These are phyloP conservation scores for Mechanitis mazaeus DNA, from an alignment of 2,888 invertebrate species.

Conservation along the genomic window DNA sequence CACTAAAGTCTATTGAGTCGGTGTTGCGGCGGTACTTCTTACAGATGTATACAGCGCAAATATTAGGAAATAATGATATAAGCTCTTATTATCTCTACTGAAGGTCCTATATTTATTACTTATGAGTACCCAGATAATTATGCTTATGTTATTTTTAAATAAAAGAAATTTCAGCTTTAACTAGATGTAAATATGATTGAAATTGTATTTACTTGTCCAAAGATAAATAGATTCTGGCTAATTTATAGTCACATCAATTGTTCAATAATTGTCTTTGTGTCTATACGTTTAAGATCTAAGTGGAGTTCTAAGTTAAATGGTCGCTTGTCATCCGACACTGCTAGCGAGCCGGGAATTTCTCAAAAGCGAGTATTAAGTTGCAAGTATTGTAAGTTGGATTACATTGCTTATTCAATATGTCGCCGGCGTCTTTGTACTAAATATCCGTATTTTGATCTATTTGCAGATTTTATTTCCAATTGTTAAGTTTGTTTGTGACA, in stretches of 20 bases:
- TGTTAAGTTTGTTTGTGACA: slow-evolving; percentile 8
- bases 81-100: slow-evolving; percentile 1
- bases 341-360: slow-evolving; percentile 37
- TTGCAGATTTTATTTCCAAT: slow-evolving; percentile 20
- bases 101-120: slow-evolving; percentile 6
- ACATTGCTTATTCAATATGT: slow-evolving; percentile 1
- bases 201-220: neutral
- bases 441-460: slow-evolving; percentile 22
- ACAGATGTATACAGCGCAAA: slow-evolving; percentile 12
- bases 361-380: slow-evolving; percentile 17
- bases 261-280: neutral
- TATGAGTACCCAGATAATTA: neutral
- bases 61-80: too few relatives aligned
- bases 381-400: slow-evolving; percentile 13
- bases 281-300: neutral
- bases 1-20: slow-evolving; percentile 41
- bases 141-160: neutral
- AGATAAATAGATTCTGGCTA: too few relatives aligned
- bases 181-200: slow-evolving; percentile 5
- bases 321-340: slow-evolving; percentile 41
- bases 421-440: slow-evolving; percentile 21
- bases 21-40: slow-evolving; percentile 45
- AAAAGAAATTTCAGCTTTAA: slow-evolving; percentile 4
- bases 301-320: neutral
- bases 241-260: neutral